Percentiles rank a stretch among this genome's conserved stretches.
Conservation (phyloP, 92 coral and sea anemone genomes). For the Diadumene lineata region DNA sequence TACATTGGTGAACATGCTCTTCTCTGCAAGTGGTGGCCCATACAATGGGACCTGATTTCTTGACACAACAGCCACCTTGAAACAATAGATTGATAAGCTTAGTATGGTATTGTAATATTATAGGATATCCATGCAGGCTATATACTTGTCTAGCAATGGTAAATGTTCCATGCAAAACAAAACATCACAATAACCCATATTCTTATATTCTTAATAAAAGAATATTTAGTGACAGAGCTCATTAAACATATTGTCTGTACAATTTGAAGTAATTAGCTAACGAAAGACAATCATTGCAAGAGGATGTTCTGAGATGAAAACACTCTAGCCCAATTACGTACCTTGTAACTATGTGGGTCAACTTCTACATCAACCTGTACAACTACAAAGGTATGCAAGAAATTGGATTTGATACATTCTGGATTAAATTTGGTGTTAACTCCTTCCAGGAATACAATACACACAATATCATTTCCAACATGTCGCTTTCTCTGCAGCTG, state of each 20-base stretch:
- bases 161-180: no score
- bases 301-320: no score
- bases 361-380: conserved; percentile 73
- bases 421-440: conserved; percentile 77
- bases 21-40: conserved; percentile 66
- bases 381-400: conserved; percentile 81
- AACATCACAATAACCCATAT: no score
- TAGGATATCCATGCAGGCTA: no score
- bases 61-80: conserved; percentile 85
- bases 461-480: conserved; percentile 94
- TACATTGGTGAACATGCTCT: conserved; percentile 78
- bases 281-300: no score
- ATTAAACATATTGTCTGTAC: no score
- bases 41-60: conserved; percentile 76
- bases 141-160: no score
- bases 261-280: no score
- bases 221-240: no score
- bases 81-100: no score
- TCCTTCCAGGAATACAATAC: conserved; percentile 89
- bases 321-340: conserved; percentile 37
- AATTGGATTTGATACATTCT: conserved; percentile 92
- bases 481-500: conserved; percentile 95
- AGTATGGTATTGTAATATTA: no score
- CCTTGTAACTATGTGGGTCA: conserved; percentile 66
- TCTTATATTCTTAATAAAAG: no score